Evolutionary conservation across 2,888 invertebrate species (phyloP).

Genomic region (Drosophila falleni): DNA sequence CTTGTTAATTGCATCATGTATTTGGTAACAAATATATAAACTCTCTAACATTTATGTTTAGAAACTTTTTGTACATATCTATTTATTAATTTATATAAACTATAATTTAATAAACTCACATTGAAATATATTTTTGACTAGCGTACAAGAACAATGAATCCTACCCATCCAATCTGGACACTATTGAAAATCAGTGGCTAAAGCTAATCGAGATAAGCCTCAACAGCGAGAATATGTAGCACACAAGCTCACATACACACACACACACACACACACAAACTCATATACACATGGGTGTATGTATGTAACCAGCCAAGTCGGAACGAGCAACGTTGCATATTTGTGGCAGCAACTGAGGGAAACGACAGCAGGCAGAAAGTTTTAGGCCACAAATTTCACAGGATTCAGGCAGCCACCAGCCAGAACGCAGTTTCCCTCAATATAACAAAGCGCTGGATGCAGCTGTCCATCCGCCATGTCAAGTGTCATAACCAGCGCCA

Average conservation of each 20-base stretch:
- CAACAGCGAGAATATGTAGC: background rate
- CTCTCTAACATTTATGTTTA: too few relatives aligned
- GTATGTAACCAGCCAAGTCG: constrained; percentile 31
- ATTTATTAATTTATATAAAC: too few relatives aligned
- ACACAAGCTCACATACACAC: background rate
- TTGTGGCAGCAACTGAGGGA: constrained; percentile 50
- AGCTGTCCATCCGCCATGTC: constrained; percentile 57
- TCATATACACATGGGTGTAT: background rate
- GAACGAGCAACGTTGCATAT: constrained; percentile 43
- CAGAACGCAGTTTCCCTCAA: background rate
- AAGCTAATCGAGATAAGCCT: constrained; percentile 24
- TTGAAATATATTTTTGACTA: background rate
- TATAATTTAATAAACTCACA: background rate
- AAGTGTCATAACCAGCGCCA: constrained; percentile 57
- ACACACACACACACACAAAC: background rate
- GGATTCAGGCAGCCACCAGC: constrained; percentile 10
- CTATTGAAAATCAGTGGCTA: constrained; percentile 28
- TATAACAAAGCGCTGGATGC: constrained; percentile 27
- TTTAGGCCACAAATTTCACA: constrained; percentile 60
- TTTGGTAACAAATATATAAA: too few relatives aligned
- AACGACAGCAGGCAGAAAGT: constrained; percentile 29
- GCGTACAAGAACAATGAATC: background rate
- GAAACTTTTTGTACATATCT: too few relatives aligned
- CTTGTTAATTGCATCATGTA: too few relatives aligned
- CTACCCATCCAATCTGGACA: background rate